phyloP scores from a whole-genome alignment of 2,113 vertebrate genomes.

The Redunca redunca region DNA sequence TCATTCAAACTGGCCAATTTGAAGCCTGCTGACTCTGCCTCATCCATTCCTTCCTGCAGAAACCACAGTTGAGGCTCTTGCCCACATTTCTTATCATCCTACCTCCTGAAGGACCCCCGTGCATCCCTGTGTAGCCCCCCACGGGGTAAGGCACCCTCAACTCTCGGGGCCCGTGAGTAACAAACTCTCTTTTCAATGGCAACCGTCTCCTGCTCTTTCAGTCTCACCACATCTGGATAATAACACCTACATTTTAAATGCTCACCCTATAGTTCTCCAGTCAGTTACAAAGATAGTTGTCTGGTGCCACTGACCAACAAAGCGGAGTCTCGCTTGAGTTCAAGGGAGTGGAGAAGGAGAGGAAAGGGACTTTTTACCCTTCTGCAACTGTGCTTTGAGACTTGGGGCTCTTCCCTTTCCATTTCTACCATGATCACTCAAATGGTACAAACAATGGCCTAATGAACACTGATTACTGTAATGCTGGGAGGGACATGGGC shows the following conservation, averaged over 20 bases:
- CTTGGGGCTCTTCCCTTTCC: not conserved
- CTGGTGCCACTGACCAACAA: not conserved
- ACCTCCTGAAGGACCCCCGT: not conserved
- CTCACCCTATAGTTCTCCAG: not conserved
- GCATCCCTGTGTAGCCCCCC: not conserved
- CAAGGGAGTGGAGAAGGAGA: not conserved
- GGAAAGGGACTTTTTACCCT: not conserved
- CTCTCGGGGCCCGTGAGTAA: not conserved
- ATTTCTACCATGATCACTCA: not conserved
- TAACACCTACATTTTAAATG: not conserved
- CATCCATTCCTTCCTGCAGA: not conserved
- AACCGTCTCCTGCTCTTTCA: not conserved
- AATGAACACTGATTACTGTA: not conserved
- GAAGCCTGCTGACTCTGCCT: not conserved
- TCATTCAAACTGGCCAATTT: not conserved
- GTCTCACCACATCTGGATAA: not conserved
- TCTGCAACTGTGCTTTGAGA: not conserved
- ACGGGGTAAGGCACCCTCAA: fast-evolving
- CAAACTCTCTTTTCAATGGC: not conserved
- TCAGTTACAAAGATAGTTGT: not conserved
- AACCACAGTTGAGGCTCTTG: not conserved
- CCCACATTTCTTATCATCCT: not conserved
- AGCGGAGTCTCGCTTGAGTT: not conserved
- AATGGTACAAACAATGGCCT: not conserved
- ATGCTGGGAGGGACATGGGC: not conserved